phyloP scores from a whole-genome alignment of 2,888 invertebrate genomes.

The Stictocephala bisonia region DNA sequence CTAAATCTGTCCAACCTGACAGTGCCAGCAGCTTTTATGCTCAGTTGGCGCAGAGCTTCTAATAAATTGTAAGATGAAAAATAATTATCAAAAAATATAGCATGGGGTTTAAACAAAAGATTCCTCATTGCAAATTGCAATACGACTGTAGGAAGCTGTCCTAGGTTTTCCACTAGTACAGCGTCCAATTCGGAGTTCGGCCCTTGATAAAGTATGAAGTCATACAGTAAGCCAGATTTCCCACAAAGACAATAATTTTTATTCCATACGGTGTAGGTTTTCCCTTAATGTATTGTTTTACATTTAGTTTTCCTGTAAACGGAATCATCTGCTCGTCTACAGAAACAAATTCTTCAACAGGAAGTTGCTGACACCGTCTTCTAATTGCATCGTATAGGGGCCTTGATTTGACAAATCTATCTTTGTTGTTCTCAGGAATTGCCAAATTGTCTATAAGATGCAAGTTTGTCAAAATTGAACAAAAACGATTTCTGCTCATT shows the following conservation, averaged over 20 bases:
- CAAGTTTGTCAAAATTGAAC: too few relatives aligned
- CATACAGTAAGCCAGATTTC: slow-evolving; percentile 52
- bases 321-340: slow-evolving; percentile 54
- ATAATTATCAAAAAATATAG: slow-evolving; percentile 50
- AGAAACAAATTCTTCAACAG: slow-evolving; percentile 37
- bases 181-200: slow-evolving; percentile 47
- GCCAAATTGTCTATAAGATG: too few relatives aligned
- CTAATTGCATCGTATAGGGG: too few relatives aligned
- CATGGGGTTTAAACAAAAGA: not conserved
- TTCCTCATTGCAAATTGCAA: slow-evolving; percentile 47
- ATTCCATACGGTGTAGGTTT: slow-evolving; percentile 58
- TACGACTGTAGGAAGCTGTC: slow-evolving; percentile 50
- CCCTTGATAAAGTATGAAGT: slow-evolving; percentile 58
- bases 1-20: slow-evolving; percentile 51
- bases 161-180: slow-evolving; percentile 41
- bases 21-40: slow-evolving; percentile 51
- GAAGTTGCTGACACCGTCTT: slow-evolving; percentile 21
- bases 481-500: too few relatives aligned
- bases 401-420: too few relatives aligned
- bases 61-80: slow-evolving; percentile 52
- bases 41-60: slow-evolving; percentile 45
- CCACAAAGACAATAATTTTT: slow-evolving; percentile 56
- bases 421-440: too few relatives aligned
- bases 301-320: slow-evolving; percentile 55
- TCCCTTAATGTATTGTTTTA: slow-evolving; percentile 57